Base-by-base conservation (phyloP, 2,797 vertebrate genomes). In the Saxicola maurus region DNA sequence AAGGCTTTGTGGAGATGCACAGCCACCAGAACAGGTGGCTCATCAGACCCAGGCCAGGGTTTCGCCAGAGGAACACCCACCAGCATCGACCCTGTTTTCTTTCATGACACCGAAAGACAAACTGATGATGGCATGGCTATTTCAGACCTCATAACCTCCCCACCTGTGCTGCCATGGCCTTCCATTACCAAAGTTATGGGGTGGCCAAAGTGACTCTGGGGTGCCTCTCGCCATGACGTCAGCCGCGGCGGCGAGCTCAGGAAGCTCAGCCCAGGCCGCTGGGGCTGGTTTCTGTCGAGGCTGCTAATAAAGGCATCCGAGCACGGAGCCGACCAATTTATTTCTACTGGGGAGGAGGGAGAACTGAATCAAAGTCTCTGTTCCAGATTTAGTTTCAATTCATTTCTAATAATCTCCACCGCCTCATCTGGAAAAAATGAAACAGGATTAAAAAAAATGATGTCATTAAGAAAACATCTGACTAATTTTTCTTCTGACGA, bases 371-470 rank as follows among this genome's bases (percentile, higher is more conserved):
- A 60, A 84, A 91, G 92, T 82, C 89, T 81, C 87, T 89, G 87
- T 96, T 87, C 88, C 66, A 75, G 87, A 95, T 94, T 96, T 91
- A 91, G 79, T 91, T 95, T 94, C 93, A 91, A 90, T 88, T 88
- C 90, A 64, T 74, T 91, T 94, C 93, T 93, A 94, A 95, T 95
- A 90, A 92, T 85, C 90, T 90, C 86, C 83, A 90, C 85, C 14
- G 27, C 64, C 90, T 94, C 87, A 84, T 95, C 86, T 90, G 91
- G 95, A 94, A 91, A 95, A 95, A 92, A 95, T 75, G 91, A 95
- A 90, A 90, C 43, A 52, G 94, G 94, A 94, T 96, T 96, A 86
- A 94, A 94, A 96, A 95, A 94, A 96, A 95, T 91, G 86, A 91
- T 85, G 86, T 91, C 85, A 91, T 93, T 95, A 93, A 95, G 92